These are phyloP conservation scores for Scaeva pyrastri DNA, from an alignment of 2,888 invertebrate genomes.

Conservation along the genomic window DNA sequence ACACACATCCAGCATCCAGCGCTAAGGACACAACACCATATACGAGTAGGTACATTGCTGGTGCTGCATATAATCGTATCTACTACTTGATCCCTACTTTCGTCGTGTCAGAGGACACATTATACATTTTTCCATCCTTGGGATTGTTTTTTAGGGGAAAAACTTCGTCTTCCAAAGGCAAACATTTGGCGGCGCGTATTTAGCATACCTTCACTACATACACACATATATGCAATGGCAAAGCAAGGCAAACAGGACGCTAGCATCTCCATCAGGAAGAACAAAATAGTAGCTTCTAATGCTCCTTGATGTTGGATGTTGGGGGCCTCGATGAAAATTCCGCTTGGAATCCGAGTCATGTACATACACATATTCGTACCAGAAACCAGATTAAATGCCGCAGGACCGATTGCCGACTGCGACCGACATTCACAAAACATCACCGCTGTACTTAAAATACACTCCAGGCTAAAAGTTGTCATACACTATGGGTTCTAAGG, in stretches of 20 bases:
- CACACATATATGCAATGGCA: slow-evolving; percentile 35
- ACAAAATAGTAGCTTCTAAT: slow-evolving; percentile 23
- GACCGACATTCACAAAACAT: slow-evolving; percentile 50
- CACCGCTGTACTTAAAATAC: slow-evolving; percentile 35
- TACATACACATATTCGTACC: background rate
- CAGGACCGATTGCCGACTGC: slow-evolving; percentile 61
- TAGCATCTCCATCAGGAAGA: slow-evolving; percentile 19
- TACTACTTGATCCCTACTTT: slow-evolving; percentile 36
- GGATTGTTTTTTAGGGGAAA: slow-evolving; percentile 56
- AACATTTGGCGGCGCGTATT: slow-evolving; percentile 52
- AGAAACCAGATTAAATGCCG: slow-evolving; percentile 53
- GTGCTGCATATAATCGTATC: background rate
- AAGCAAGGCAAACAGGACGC: background rate
- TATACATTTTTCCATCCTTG: slow-evolving; percentile 60
- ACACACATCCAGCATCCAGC: slow-evolving; percentile 1
- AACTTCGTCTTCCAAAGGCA: slow-evolving; percentile 53
- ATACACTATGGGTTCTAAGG: slow-evolving; percentile 25
- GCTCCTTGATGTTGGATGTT: background rate
- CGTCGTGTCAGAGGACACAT: slow-evolving; percentile 63
- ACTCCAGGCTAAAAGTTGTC: slow-evolving; percentile 66
- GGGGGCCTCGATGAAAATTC: slow-evolving; percentile 18
- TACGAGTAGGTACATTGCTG: too few relatives aligned
- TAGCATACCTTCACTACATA: slow-evolving; percentile 34
- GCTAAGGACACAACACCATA: slow-evolving; percentile 17
- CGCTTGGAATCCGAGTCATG: slow-evolving; percentile 22